Conservation (phyloP, 2,888 invertebrate species). For the Drosophila atripex region DNA sequence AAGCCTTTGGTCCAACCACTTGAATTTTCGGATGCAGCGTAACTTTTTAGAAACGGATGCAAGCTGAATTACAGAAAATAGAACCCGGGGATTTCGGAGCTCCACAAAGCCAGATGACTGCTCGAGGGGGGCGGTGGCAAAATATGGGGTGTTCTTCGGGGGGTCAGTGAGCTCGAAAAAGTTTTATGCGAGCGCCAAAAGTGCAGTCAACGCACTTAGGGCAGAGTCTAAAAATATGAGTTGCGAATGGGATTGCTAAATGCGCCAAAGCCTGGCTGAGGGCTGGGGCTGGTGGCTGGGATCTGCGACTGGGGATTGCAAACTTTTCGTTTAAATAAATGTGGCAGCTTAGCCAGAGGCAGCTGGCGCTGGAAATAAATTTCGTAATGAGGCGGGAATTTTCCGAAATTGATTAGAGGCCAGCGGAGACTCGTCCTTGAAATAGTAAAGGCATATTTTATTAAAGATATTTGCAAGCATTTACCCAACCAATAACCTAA, state of each 20-base stretch:
- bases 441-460: background rate
- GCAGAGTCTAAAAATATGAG: slow-evolving; percentile 60
- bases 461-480: background rate
- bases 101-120: slow-evolving; percentile 58
- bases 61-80: slow-evolving; percentile 58
- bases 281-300: background rate
- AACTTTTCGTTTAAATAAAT: slow-evolving; percentile 58
- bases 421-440: slow-evolving; percentile 5
- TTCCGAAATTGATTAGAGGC: slow-evolving; percentile 32
- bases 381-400: slow-evolving; percentile 35
- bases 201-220: slow-evolving; percentile 72
- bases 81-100: background rate
- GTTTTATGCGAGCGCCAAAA: slow-evolving; percentile 67
- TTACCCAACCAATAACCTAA: background rate
- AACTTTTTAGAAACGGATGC: slow-evolving; percentile 75
- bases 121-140: slow-evolving; percentile 31
- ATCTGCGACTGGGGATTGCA: background rate
- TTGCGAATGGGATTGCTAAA: slow-evolving; percentile 48
- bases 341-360: slow-evolving; percentile 41
- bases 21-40: slow-evolving; percentile 60
- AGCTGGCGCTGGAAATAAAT: slow-evolving; percentile 29
- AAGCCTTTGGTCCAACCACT: slow-evolving; percentile 72
- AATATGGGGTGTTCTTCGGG: background rate
- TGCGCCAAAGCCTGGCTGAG: slow-evolving; percentile 12
- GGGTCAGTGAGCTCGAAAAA: slow-evolving; percentile 43